Conservation (phyloP, 2,888 invertebrate species). For the Sceliomorpha sp. region DNA sequence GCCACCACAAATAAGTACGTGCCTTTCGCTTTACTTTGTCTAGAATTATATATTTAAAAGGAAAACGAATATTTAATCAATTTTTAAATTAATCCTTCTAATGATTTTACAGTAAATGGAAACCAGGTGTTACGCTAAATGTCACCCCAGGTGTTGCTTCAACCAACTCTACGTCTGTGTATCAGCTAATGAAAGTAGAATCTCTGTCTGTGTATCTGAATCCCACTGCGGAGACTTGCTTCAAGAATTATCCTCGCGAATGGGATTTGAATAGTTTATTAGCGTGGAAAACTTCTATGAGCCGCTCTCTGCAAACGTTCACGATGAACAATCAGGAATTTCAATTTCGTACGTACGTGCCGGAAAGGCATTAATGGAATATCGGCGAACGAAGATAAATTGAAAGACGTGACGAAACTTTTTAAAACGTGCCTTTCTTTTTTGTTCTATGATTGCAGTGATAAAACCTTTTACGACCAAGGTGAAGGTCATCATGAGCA, state of each 20-base stretch:
- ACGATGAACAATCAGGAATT: constrained; percentile 89
- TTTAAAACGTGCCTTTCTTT: too few species aligned
- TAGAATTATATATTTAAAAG: constrained; percentile 5
- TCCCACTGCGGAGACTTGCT: constrained; percentile 80
- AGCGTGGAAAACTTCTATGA: constrained; percentile 89
- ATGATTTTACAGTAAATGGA: constrained; percentile 90
- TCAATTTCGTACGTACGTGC: constrained; percentile 86
- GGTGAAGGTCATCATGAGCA: constrained; percentile 88
- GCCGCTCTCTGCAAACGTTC: constrained; percentile 88
- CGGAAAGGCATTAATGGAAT: background rate
- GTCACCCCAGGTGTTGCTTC: too few species aligned
- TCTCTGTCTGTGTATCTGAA: constrained; percentile 90
- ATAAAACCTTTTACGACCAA: constrained; percentile 89
- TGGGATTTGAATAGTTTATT: constrained; percentile 82
- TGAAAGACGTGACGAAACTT: too few species aligned
- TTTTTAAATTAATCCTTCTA: too few species aligned
- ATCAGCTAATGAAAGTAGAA: constrained; percentile 89
- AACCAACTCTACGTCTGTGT: constrained; percentile 83
- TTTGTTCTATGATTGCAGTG: constrained; percentile 81
- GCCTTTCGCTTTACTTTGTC: too few species aligned
- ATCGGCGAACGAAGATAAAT: too few species aligned
- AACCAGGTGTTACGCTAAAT: constrained; percentile 85
- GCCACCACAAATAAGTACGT: constrained; percentile 90
- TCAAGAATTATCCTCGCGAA: constrained; percentile 59
- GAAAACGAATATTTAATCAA: background rate